phyloP scores from a whole-genome alignment of 2,797 vertebrate species.

The Rachycentron canadum region DNA sequence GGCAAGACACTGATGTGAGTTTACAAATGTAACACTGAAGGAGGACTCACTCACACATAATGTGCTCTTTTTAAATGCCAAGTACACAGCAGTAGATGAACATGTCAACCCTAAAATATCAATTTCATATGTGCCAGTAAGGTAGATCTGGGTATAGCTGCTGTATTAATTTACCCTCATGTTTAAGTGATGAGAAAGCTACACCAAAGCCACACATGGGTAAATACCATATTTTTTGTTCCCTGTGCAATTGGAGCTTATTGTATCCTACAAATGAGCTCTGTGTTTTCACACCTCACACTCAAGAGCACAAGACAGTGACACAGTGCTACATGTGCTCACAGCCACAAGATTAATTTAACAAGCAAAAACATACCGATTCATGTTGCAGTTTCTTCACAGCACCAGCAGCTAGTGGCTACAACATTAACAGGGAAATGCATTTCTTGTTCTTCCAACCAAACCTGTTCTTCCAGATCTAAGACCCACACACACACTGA shows the following conservation, averaged over 20 bases:
- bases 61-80: conserved; percentile 3
- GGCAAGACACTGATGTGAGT: conserved; percentile 31
- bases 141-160: neutral
- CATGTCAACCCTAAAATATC: conserved; percentile 30
- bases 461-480: conserved; percentile 84
- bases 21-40: conserved; percentile 21
- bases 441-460: conserved; percentile 83
- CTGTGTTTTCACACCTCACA: conserved; percentile 8
- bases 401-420: conserved; percentile 23
- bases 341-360: conserved; percentile 17
- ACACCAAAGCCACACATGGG: neutral
- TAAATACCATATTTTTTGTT: conserved; percentile 3
- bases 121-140: conserved; percentile 24
- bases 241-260: conserved; percentile 5
- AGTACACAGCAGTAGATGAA: conserved; percentile 33
- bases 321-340: neutral
- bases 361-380: conserved; percentile 55
- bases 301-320: conserved; percentile 3
- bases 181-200: conserved; percentile 12
- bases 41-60: conserved; percentile 8
- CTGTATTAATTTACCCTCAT: conserved; percentile 31
- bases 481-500: conserved; percentile 30
- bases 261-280: neutral
- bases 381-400: conserved; percentile 55
- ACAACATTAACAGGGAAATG: conserved; percentile 46